Evolutionary conservation across 2,113 vertebrate species (phyloP), one percentile per base, ranked within the genome.

Genomic region (Ciconia maguari): DNA sequence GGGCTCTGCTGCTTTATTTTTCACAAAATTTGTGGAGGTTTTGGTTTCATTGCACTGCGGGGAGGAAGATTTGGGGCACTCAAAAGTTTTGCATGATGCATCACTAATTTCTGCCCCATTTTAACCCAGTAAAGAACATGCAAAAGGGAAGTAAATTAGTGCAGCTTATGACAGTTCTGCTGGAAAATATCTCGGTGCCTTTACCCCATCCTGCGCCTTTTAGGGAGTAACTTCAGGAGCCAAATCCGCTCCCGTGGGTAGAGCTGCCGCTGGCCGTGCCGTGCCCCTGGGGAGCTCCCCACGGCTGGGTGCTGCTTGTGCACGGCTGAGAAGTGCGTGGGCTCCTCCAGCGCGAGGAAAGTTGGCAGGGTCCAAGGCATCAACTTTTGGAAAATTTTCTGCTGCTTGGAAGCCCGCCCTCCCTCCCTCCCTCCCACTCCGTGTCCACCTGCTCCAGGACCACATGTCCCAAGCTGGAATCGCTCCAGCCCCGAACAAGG

Each of bases 391-490:
- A 83, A 66, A 26, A 6, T 55, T 86, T 74, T 61, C 26, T 65
- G 87, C 44, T 36, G 19, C 49, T 85, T 68, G 66, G 82, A 84
- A 93, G 68, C 60, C 9, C 38, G 62, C 61, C n/a, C 49, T 68
- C 34, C 61, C 38, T 68, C 61, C n/a, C 49, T 68, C 34, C 61
- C 44, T 66, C 91, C 61, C 34, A 11, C 52, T 36, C 80, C 7
- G 5, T 36, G 54, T 93, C 93, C 97, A 95, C 96, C 95, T 97
- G 93, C 90, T 96, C 75, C 62, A 66, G 69, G 60, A n/a, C 88
- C 92, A 77, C 90, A 79, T 96, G 95, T 93, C 93, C 78, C 34
- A 20, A 34, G 48, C 83, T 97, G 96, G 97, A 97, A 79, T 49
- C 0, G 2, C 79, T 96, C 94, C 94, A 91, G 71, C 46, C 51